These are phyloP conservation scores for Embiotoca jacksoni DNA, from an alignment of 2,113 vertebrate genomes.

Conservation along the genomic window DNA sequence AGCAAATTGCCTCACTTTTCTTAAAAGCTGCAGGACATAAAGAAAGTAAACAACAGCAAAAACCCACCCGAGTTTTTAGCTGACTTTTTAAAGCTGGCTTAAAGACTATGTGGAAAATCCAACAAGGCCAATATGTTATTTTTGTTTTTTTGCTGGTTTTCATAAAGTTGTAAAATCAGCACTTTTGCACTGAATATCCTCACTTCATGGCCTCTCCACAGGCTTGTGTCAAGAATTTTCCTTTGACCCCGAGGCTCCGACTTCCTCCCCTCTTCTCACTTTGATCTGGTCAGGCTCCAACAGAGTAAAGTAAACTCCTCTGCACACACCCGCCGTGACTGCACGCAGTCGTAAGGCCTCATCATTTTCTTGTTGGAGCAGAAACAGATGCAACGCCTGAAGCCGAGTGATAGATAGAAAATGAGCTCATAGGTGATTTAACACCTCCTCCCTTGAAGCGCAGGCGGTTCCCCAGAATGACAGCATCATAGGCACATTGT, in stretches of 20 bases:
- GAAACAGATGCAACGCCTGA: background rate
- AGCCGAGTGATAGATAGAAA: background rate
- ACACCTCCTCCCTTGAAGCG: background rate
- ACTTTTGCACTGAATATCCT: conserved; percentile 28
- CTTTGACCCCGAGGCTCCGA: conserved; percentile 10
- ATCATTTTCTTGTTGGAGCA: background rate
- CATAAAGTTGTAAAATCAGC: conserved; percentile 27
- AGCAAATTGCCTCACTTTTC: conserved; percentile 17
- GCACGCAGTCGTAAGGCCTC: background rate
- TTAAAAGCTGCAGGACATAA: conserved; percentile 16
- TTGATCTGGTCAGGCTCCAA: conserved; percentile 19
- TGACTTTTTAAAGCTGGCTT: conserved; percentile 25
- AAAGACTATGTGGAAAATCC: conserved; percentile 21
- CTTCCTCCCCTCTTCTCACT: conserved; percentile 6
- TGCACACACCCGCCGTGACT: conserved; percentile 22
- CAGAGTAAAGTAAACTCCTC: conserved; percentile 23
- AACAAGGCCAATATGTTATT: conserved; percentile 12
- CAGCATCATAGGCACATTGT: background rate
- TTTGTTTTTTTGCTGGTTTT: conserved; percentile 10
- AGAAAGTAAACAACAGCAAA: conserved; percentile 35
- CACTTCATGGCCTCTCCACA: conserved; percentile 7
- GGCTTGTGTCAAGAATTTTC: conserved; percentile 17
- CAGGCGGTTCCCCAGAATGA: background rate
- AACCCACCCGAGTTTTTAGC: conserved; percentile 43
- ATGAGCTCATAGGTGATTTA: background rate